These are phyloP conservation scores for Thymelicus sylvestris DNA, from an alignment of 2,888 invertebrate genomes.

Conservation along the genomic window DNA sequence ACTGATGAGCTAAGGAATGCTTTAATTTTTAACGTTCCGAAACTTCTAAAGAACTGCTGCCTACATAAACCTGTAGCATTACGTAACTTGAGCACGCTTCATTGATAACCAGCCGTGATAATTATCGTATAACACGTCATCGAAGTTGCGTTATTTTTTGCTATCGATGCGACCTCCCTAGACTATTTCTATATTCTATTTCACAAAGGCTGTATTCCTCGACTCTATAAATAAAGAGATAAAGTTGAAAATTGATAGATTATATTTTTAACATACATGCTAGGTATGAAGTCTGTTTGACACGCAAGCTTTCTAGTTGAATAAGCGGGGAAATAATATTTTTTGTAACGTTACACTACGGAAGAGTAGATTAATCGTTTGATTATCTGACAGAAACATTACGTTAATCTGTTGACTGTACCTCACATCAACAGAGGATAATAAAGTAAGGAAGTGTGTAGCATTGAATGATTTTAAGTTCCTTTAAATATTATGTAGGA, in stretches of 20 bases:
- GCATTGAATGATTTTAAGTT: too few species aligned
- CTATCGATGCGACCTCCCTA: neutral
- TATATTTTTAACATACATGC: neutral
- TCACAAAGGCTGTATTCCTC: neutral
- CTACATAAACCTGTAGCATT: neutral
- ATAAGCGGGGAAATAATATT: slow-evolving; percentile 21
- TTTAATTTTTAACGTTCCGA: too few species aligned
- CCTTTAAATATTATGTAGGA: too few species aligned
- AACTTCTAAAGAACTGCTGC: too few species aligned
- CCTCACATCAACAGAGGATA: neutral
- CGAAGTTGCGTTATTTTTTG: neutral
- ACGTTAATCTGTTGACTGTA: neutral
- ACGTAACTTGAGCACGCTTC: neutral
- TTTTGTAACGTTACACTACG: slow-evolving; percentile 8
- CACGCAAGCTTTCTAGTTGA: slow-evolving; percentile 17
- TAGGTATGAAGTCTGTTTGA: neutral
- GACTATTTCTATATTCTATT: neutral
- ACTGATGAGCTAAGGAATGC: too few species aligned
- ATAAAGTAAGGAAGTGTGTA: neutral
- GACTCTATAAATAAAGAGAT: neutral
- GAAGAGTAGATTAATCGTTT: slow-evolving; percentile 8
- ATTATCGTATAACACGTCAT: neutral
- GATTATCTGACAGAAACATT: slow-evolving; percentile 9
- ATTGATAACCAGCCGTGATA: neutral
- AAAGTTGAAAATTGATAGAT: neutral